phyloP scores from a whole-genome alignment of 2,797 vertebrate species.

The Lycodopsis pacificus region DNA sequence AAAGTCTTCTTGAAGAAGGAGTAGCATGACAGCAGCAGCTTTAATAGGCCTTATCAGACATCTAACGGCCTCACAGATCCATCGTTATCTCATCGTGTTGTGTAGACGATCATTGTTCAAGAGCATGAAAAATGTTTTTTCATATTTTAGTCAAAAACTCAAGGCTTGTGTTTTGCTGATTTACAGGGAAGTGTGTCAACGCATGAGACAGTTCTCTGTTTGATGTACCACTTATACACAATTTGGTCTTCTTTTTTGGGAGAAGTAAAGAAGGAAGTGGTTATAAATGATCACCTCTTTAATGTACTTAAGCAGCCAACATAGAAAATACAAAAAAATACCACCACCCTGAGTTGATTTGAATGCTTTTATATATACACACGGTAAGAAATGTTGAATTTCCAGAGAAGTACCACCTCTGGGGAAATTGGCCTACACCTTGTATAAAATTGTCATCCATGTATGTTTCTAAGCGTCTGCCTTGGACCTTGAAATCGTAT shows the following conservation, averaged over 20 bases:
- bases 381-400: too few relatives aligned
- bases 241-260: too few relatives aligned
- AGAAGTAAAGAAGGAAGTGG: too few relatives aligned
- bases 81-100: background rate
- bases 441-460: background rate
- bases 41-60: background rate
- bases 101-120: background rate
- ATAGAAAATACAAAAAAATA: background rate
- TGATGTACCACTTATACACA: background rate
- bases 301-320: too few relatives aligned
- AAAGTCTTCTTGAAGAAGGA: conserved; percentile 24
- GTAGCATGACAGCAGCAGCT: background rate
- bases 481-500: background rate
- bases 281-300: too few relatives aligned
- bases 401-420: background rate
- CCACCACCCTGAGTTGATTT: background rate
- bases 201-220: background rate
- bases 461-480: too few relatives aligned
- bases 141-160: background rate
- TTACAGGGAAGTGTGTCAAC: background rate
- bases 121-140: background rate
- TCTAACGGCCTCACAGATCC: background rate
- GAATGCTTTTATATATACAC: too few relatives aligned
- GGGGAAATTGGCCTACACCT: background rate
- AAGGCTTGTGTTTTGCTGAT: background rate